Base-by-base conservation (phyloP, 2,113 vertebrate species). In the Girardinichthys multiradiatus region DNA sequence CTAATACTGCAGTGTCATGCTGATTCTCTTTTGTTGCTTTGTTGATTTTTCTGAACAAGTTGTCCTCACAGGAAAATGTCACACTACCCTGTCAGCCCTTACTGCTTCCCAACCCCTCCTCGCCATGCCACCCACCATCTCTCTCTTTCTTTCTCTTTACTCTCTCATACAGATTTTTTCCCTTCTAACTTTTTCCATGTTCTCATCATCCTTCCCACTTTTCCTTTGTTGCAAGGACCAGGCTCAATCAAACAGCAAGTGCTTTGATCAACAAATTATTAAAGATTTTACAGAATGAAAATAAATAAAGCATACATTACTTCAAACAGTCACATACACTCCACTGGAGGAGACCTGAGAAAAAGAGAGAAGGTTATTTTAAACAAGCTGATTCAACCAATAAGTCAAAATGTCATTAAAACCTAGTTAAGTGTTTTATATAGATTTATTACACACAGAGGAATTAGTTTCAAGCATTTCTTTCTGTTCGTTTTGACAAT, bases 11-110 rank as follows among this genome's bases (percentile, higher is more conserved):
- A 87, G 85, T 90, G 87, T 92, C 87, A 88, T 71, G 37, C 86
- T 82, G 86, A 68, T 80, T 87, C 77, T 63, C 67, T 81, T 78
- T 57, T 72, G 65, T 81, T 64, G 72, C 78, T 86, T 84, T 88
- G 86, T 82, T 90, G 85, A 68, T 90, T 91, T 91, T 90, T 84
- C n/a, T 6, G 87, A 89, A 90, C 89, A 82, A 87, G 87, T 89
- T 90, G 87, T 91, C 87, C 89, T 86, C 90, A 30, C 79, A 85
- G 82, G 80, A 84, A 92, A 92, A 92, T 91, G 89, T 92, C 87
- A 90, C 85, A 73, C 89, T 83, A 89, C 83, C 85, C 90, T 90
- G 89, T 87, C 90, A 88, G 87, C 82, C 90, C 86, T 63, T 68
- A 79, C 80, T 85, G 68, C 74, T 27, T 27, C 74, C 62, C 62